Base-by-base conservation (phyloP, 2,888 invertebrate genomes). In the Perithous albicinctus region DNA sequence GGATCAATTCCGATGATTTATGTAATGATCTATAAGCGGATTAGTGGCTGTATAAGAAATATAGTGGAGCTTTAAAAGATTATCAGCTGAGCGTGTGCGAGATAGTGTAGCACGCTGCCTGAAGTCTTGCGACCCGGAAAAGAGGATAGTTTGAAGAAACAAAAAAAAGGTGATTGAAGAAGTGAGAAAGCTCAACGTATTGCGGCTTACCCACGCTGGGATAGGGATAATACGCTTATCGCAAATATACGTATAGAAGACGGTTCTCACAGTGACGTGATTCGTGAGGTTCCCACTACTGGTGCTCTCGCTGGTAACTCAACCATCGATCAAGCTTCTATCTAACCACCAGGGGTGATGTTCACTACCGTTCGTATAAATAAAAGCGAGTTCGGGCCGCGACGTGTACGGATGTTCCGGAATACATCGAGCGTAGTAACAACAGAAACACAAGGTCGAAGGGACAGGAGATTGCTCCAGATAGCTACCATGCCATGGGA, bases 181-280 rank as follows among this genome's bases (percentile, higher is more conserved):
- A 80, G 63, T 20, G 74, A 63, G 70, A 56, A 41, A 56, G 41
- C 70, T 41, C 66, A 61, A 78, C 43, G 74, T 82, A 82, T 82
- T 66, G 70, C 59, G 82, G 66, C 69, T 78, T 83, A 81, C 70
- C 72, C 66, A 23, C 29, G 59, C 46, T 43, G 29, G 73, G 81
- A 81, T 78, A 80, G 66, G 80, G 82, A 83, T 84, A 85, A 86
- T 82, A 77, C 79, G 84, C 84, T 86, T 86, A 86, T 86, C 86
- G 78, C 76, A 48, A 69, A 81, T 43, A 67, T 74, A 66, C 54
- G n/a, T n/a, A 69, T 63, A 43, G 43, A 69, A 63, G 46, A 35
- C 35, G 78, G 67, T 77, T 77, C 54, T 32, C 72, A 67, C 59
- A 18, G 82, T 41, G 38, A 61, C 48, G 41, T 41, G 29, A 46